These are phyloP conservation scores for Hyposoter dolosus DNA, from an alignment of 2,888 invertebrate species.

Conservation along the genomic window DNA sequence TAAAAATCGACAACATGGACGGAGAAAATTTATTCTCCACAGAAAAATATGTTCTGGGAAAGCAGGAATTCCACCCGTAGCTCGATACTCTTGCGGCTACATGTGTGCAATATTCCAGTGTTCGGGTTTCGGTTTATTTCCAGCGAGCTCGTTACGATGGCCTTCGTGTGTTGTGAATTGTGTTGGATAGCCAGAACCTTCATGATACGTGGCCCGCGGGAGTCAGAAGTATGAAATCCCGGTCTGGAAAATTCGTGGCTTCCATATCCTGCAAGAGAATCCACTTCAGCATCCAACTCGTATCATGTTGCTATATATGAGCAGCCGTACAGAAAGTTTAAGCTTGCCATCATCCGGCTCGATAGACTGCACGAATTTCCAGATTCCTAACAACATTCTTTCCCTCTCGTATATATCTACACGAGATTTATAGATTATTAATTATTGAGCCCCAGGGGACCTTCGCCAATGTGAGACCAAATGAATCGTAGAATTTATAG, in stretches of 20 bases:
- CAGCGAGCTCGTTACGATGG: constrained; percentile 51
- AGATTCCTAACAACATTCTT: not conserved
- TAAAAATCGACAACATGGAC: not conserved
- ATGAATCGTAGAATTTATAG: not conserved
- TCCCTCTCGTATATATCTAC: not conserved
- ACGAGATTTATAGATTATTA: not conserved
- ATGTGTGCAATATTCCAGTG: constrained; percentile 2
- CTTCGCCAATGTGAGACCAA: not conserved
- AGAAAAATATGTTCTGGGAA: not conserved
- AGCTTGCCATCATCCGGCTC: not conserved
- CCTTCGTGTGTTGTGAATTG: constrained; percentile 51
- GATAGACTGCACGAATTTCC: not conserved
- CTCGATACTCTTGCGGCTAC: not conserved
- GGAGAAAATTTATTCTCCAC: not conserved
- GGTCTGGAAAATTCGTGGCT: constrained; percentile 46
- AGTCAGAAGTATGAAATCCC: constrained; percentile 38
- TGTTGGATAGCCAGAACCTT: constrained; percentile 21
- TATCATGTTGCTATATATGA: constrained; percentile 33
- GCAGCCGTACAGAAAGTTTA: not conserved
- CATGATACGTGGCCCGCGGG: not conserved
- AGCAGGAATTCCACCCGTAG: not conserved
- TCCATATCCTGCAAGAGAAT: constrained; percentile 31
- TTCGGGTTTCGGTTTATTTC: constrained; percentile 48
- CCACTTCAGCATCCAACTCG: constrained; percentile 30
- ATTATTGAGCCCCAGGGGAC: not conserved